Evolutionary conservation across 1,140 invertebrate species (phyloP), one percentile per base, ranked within the genome.

Genomic region (Sarcophaga peregrina): DNA sequence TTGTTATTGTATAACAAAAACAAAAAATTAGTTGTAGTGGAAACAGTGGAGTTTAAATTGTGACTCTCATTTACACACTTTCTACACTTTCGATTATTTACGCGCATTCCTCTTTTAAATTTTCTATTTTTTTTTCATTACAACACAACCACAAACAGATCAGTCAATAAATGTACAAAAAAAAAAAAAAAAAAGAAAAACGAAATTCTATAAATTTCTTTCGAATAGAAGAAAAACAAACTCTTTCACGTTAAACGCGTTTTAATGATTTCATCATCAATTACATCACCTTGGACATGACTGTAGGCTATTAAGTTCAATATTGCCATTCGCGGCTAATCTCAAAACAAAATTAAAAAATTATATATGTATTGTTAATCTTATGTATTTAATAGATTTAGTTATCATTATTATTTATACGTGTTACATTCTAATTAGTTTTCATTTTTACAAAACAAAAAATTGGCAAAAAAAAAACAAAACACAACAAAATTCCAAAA

Each of bases 41-140:
- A 50, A 15, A 50, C 47, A 78, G 75, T 78, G 75, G 75, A 78
- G 75, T 78, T 78, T 50, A 48, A 78, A 78, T 78, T 78, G 75
- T 78, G 75, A 78, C 75, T 48, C 45, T 76, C 74, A 76, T 76
- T 62, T 13, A 76, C 45, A 47, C 74, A 76, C n/a, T 52, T 37
- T 78, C 75, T 68, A 15, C 13, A 58, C 54, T 58, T 58, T 5
- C 15, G n/a, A 58, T 37, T 37, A 37, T 37, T 37, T 37, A 37
- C 25, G 25, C 25, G 25, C 25, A 37, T 37, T 37, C 4, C 25
- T 37, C 25, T 37, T 37, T 37, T 37, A 2, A 37, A 37, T 37
- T 37, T 37, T 37, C 25, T 4, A 37, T 37, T 37, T 78, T 78
- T n/a, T n/a, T 50, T 25, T 50, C 75, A 78, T 78, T 78, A 76